Base-by-base conservation (phyloP, 2,797 vertebrate genomes). In the Bovichtus variegatus region DNA sequence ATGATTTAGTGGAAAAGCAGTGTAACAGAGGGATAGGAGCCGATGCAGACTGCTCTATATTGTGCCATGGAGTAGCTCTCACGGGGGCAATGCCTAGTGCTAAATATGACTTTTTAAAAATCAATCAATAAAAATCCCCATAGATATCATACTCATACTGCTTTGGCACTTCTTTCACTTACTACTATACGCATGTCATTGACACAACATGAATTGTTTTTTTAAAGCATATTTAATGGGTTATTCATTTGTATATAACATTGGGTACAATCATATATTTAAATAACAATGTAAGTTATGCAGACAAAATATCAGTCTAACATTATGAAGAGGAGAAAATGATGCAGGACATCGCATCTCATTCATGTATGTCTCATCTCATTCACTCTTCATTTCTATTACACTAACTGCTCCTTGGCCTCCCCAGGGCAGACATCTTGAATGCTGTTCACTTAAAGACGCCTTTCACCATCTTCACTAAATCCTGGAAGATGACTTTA, bases 401-500 rank as follows among this genome's bases (percentile, higher is more conserved):
- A 18, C 27, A 69, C 23, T 66, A 9, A 6, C 10, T 46, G 27
- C 40, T 53, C 58, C 13, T 10, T 5, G 6, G 31, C 53, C 6
- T 38, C 41, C n/a, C n/a, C 3, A 6, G 9, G 5, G 6, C 43
- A 51, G 41, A 63, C 12, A 0, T 19, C 13, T 25, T 15, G 5
- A 40, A n/a, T 2, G 6, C 4, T 10, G 9, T 4, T 90, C 54
- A 92, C 84, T 90, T 93, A 59, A 94, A 91, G 29, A 90, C 1
- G 2, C 87, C 71, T 85, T 89, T 93, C n/a, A 92, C 68, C 0
- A 81, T 85, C 70, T 81, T 88, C 8, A 85, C 78, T 2, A 84
- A 0, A 21, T 94, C 89, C 29, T 2, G 54, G 64, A 75, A 86
- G 61, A 94, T 87, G 55, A 94, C 85, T 36, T 71, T 90, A 0